Evolutionary conservation across 2,113 vertebrate genomes (phyloP).

Genomic region (Oreochromis aureus): DNA sequence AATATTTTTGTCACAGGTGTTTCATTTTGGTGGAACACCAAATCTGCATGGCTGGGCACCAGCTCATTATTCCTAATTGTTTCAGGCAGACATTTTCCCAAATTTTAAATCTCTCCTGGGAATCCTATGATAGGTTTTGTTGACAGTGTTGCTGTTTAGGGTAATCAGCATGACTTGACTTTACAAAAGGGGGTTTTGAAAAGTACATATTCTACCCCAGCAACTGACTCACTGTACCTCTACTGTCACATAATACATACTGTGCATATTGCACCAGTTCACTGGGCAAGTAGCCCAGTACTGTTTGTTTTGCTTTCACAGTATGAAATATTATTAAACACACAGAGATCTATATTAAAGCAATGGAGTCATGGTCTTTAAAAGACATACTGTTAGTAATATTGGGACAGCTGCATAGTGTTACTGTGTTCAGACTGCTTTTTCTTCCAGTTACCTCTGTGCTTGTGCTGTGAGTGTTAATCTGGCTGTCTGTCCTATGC

Average conservation of each 20-base stretch:
- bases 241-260: background rate
- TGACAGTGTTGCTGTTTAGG: background rate
- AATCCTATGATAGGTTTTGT: background rate
- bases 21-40: background rate
- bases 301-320: constrained; percentile 13
- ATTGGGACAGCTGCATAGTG: background rate
- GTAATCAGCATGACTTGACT: background rate
- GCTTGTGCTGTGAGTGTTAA: background rate
- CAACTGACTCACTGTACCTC: background rate
- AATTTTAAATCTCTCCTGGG: background rate
- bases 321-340: constrained; percentile 15
- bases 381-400: background rate
- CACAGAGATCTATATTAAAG: background rate
- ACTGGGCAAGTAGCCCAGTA: background rate
- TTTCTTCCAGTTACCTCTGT: background rate
- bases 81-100: background rate
- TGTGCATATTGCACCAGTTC: background rate
- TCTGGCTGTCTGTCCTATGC: background rate
- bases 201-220: background rate
- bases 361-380: background rate
- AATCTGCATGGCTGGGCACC: background rate
- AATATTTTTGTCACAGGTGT: background rate
- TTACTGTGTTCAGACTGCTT: background rate
- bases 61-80: background rate
- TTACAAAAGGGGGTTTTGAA: background rate